Base-by-base conservation (phyloP, 2,113 vertebrate species). In the Mobula hypostoma region DNA sequence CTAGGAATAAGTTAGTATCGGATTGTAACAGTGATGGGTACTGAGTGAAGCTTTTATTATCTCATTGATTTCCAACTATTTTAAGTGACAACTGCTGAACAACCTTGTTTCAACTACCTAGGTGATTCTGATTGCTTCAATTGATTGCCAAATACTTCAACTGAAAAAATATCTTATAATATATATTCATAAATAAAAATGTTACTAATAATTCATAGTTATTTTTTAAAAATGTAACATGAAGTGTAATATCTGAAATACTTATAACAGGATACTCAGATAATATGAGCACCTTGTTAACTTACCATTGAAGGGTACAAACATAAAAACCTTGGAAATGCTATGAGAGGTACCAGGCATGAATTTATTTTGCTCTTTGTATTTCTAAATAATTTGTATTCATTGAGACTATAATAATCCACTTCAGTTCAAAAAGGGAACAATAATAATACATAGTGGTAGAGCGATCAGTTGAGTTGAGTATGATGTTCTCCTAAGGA, bases 11-110 rank as follows among this genome's bases (percentile, higher is more conserved):
- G 11, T 58, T 7, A 85, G 40, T 83, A 27, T 27, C 61, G 61
- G 56, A 56, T 24, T 83, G 7, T 83, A 48, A 58, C 80, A 85
- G 27, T 61, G 2, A 29, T 58, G 48, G 48, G 29, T 11, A 24
- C 21, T 32, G 7, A 58, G 7, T 83, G 40, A 83, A 83, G 32
- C 48, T 58, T 83, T 58, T 24, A 83, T 21, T 17, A 83, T 58
- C 80, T 83, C 40, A 83, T 83, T 83, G 80, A 83, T 58, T 83
- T 83, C 21, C 40, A 48, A 83, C 40, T 21, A 83, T 83, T 58
- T 56, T 83, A 56, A 83, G 80, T 83, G 40, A 83, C 48, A 27
- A 24, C 11, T 83, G 40, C n/a, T 79, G 77, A 79, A 79, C 29
- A 36, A 36, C 36, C 11, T n/a, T 36, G 9, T 27, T 77, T 9